Evolutionary conservation across 37 sponge, comb jelly and placozoan genomes (phyloP), one percentile per base, ranked within the genome.

Genomic region (Diacarnus erythraeanus): DNA sequence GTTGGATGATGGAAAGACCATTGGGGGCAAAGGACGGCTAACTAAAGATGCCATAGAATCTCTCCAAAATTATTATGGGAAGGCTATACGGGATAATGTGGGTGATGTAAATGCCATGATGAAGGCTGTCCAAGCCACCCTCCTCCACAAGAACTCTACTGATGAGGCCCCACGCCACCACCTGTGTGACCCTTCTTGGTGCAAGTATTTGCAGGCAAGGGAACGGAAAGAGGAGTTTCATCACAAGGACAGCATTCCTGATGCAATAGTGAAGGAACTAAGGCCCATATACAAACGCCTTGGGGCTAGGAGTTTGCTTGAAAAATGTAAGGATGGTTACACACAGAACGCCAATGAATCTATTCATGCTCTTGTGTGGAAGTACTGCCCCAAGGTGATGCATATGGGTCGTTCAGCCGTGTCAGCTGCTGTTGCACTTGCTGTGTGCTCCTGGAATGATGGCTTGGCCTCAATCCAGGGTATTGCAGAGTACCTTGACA

Each of bases 31-130:
- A 20, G 82, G 82, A 4, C 38, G 73, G 59, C 73, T 81, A 1
- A 81, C 82, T 25, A 64, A 81, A 59, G 21, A 34, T 23, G 0
- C 56, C 21, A 60, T 71, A 0, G 44, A 81, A 37, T 43, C 57
- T 29, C 42, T 81, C 5, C 73, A 81, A 31, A 81, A 81, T 38
- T 81, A 81, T 33, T 81, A 81, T 60, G 82, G 82, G 10, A 44
- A 71, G 12, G 82, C 82, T 6, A 81, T 81, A 27, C 40, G 72
- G 40, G 40, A 23, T 9, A 71, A 81, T 39, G 34, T 27, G 3
- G 73, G 73, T 0, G 64, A 72, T 38, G 30, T 81, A 6, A 18
- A 71, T 18, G 33, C 6, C 30, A 81, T 81, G 82, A 72, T 81
- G 17, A 15, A 60, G 42, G 82, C 82, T 26, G n/a, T n/a, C n/a